Evolutionary conservation across 2,797 vertebrate genomes (phyloP), one percentile per base, ranked within the genome.

Genomic region (Pogonophryne albipinna): DNA sequence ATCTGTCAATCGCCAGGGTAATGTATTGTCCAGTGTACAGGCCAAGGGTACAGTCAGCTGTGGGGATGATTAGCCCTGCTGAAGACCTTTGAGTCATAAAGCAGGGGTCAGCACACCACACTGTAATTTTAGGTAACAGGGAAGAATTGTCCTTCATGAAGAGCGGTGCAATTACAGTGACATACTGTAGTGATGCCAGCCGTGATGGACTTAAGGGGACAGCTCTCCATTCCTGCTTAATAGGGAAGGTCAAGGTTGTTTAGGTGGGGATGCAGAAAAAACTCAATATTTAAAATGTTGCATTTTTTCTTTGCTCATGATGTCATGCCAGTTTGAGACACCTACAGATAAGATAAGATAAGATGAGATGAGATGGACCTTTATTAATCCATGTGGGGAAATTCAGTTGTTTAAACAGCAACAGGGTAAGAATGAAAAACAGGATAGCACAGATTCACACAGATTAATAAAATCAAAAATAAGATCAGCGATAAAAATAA

Each of bases 1-100:
- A 88, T 80, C 76, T 90, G 86, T 84, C 92, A 91, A 61, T 93
- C 89, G 80, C 55, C 44, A 47, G 56, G 61, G 65, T 90, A 78
- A 90, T 85, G 76, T 60, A 71, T 73, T 80, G 78, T 85, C 72
- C 83, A 75, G 85, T 56, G 52, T 80, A 66, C 51, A 49, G 76
- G 73, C 76, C 83, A 82, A 85, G 90, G 84, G 66, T 82, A 53
- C 61, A 10, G 9, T 47, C 49, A 69, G 75, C 68, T 74, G 53
- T 45, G 66, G 62, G 65, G 64, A 76, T 86, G 74, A 89, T 91
- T 80, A 80, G 88, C 89, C 87, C 66, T 72, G 73, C 64, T 49
- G 59, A 85, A 51, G 78, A 88, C 66, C 75, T 88, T 70, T 78
- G 47, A 87, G 77, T 87, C 63, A 42, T 55, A 62, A 76, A 73